Base-by-base conservation (phyloP, 2,888 invertebrate species). In the Cryptophagus acutangulus region DNA sequence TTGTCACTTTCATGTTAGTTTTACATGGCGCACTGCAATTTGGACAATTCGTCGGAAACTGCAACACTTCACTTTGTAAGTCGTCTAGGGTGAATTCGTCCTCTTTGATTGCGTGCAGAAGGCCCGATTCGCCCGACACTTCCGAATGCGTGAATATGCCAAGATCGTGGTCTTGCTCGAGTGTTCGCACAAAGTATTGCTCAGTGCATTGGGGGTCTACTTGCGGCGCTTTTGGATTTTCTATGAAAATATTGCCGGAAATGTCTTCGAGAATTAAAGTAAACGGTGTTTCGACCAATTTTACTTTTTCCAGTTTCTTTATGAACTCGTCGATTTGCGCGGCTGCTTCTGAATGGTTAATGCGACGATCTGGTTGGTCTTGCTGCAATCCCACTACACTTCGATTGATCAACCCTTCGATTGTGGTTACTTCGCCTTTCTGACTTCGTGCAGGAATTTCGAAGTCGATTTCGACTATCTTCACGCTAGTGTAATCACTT, bases 1-100 rank as follows among this genome's bases (percentile, higher is more conserved):
- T 81, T 0, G 92, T 91, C 40, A 93, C 61, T 71, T 95, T 95
- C 94, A 95, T 95, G 60, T 93, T 90, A 1, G 95, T 95, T 43
- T 82, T 75, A 49, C 90, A 89, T 0, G 87, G 85, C 1, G 81
- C 76, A 49, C 81, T 78, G 65, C 97, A 99, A 47, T 80, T 76
- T 0, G 88, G 83, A 60, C 99, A 99, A 67, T 88, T 87, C 3
- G 91, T 89, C 1, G 76, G 67, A 68, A 97, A 94, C 51, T 81
- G 78, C 35, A 95, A 60, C 6, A 92, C 82, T 69, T 92, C 90
- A 0, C 74, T 69, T 29, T 78, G 74, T 8, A 90, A 67, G 49
- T 81, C 75, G 52, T 86, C 85, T 44, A 82, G 73, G 0, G 77
- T 71, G 62, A 77, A 79, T 30, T 75, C 72, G 1, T 74, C 73